These are phyloP conservation scores for Dioctria linearis DNA, from an alignment of 2,888 invertebrate species.

Conservation along the genomic window DNA sequence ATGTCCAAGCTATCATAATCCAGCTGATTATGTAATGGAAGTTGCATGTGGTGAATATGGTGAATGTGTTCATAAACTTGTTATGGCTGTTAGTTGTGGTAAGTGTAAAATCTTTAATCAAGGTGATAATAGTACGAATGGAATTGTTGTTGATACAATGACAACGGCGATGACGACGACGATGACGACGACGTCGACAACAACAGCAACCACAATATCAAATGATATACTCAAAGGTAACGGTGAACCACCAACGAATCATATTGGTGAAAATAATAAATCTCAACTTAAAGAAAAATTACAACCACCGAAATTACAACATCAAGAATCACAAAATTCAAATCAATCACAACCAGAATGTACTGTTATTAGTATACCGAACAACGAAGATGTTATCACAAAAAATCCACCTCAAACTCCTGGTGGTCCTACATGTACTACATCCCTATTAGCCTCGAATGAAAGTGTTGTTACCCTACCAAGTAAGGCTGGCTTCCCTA, in stretches of 20 bases:
- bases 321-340: conserved; percentile 62
- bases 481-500: conserved; percentile 82
- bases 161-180: conserved; percentile 63
- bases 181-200: conserved; percentile 69
- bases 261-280: conserved; percentile 60
- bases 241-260: conserved; percentile 58
- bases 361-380: conserved; percentile 66
- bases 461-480: conserved; percentile 80
- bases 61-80: conserved; percentile 87
- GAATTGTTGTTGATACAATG: conserved; percentile 68
- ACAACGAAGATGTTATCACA: conserved; percentile 56
- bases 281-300: conserved; percentile 69
- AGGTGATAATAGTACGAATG: conserved; percentile 60
- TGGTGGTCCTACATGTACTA: conserved; percentile 78
- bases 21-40: conserved; percentile 97
- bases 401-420: conserved; percentile 69
- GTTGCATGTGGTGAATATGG: conserved; percentile 97
- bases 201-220: conserved; percentile 68
- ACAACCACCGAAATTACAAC: conserved; percentile 70
- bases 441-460: conserved; percentile 80
- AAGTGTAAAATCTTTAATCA: conserved; percentile 77
- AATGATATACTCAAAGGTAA: conserved; percentile 76
- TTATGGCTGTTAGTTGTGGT: conserved; percentile 87
- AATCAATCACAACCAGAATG: conserved; percentile 65
- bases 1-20: conserved; percentile 97